A percentile compares a stretch with the other conserved stretches of the same genome.
Evolutionary conservation across 2,797 vertebrate species (phyloP).

Genomic region (Galagoides demidoff): DNA sequence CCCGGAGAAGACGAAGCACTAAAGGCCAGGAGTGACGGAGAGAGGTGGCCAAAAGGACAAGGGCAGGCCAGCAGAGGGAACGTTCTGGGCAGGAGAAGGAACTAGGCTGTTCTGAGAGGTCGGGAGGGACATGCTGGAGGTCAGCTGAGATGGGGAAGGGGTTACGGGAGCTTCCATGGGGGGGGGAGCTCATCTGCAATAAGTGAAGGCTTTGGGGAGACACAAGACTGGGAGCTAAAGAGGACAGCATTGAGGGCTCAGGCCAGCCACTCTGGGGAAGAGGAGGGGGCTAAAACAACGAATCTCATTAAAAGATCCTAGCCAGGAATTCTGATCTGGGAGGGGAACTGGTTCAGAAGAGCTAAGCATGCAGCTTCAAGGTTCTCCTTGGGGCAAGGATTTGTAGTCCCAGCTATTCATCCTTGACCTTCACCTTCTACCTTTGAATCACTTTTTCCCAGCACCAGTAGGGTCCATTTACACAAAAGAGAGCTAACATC

Average conservation of each 20-base stretch:
- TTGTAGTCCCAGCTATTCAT: not conserved
- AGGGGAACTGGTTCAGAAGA: not conserved
- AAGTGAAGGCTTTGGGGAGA: not conserved
- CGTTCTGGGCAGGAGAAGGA: not conserved
- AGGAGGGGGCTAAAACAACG: not conserved
- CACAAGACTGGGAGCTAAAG: not conserved
- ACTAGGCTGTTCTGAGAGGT: not conserved
- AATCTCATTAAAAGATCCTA: not conserved
- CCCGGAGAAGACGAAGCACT: not conserved
- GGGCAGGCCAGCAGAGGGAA: not conserved
- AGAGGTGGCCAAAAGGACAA: not conserved
- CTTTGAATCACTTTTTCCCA: not conserved
- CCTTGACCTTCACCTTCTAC: not conserved
- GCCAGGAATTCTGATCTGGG: not conserved
- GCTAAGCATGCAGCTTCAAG: not conserved
- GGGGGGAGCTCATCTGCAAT: not conserved
- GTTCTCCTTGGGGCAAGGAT: not conserved
- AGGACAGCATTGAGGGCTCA: not conserved
- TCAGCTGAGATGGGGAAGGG: not conserved
- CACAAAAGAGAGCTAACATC: not conserved
- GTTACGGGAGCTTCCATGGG: not conserved
- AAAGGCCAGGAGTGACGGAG: not conserved
- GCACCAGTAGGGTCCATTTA: not conserved
- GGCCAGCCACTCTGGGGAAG: not conserved
- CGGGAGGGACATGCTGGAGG: not conserved